Percentiles rank a stretch among this genome's conserved stretches.
phyloP scores from a whole-genome alignment of 2,888 invertebrate species.

The Ctena decussata region DNA sequence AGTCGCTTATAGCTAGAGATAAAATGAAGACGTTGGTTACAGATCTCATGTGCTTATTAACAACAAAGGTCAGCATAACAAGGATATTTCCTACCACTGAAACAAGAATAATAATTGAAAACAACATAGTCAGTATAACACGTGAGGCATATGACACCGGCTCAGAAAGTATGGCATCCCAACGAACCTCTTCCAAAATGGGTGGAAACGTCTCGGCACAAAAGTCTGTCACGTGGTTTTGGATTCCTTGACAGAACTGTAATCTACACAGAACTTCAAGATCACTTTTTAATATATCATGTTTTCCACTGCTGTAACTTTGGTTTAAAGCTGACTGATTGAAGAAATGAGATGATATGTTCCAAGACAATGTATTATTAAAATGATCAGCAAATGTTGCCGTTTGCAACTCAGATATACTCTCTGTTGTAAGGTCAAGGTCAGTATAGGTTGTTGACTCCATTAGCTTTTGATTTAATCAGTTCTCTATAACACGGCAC shows the following conservation, averaged over 20 bases:
- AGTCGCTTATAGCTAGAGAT: conserved; percentile 75
- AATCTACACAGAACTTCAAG: neutral
- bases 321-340: no score
- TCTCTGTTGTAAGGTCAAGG: no score
- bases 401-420: no score
- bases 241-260: neutral
- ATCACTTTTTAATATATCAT: neutral
- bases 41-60: conserved; percentile 74
- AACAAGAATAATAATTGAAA: conserved; percentile 59
- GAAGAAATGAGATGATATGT: no score
- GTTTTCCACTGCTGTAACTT: neutral
- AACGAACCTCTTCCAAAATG: conserved; percentile 20
- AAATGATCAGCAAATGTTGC: no score
- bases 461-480: no score
- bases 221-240: neutral
- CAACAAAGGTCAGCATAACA: conserved; percentile 71
- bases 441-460: no score
- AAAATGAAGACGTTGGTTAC: conserved; percentile 77
- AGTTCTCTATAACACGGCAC: no score
- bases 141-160: conserved; percentile 52
- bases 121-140: conserved; percentile 54
- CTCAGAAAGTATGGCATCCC: conserved; percentile 23
- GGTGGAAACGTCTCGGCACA: conserved; percentile 18
- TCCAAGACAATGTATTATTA: no score
- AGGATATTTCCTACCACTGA: conserved; percentile 72